phyloP scores from a whole-genome alignment of 2,113 vertebrate genomes.

The Toxotes chatareus region DNA sequence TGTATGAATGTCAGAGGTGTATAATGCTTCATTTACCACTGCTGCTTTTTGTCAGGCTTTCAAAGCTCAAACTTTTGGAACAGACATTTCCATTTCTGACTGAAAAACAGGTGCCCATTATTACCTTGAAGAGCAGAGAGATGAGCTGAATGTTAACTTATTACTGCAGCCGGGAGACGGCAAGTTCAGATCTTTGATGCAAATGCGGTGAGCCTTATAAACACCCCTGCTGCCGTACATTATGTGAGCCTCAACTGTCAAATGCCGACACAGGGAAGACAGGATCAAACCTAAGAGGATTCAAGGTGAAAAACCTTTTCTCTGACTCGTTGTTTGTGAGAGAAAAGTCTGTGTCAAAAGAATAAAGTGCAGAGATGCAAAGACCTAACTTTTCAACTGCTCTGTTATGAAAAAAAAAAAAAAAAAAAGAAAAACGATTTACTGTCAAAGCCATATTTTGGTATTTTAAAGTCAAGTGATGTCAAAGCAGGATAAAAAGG shows the following conservation, averaged over 20 bases:
- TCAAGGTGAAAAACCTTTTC: constrained; percentile 57
- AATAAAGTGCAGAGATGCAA: constrained; percentile 30
- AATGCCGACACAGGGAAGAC: constrained; percentile 14
- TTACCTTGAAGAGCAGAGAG: constrained; percentile 31
- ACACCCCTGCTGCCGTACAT: constrained; percentile 9
- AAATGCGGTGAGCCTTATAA: constrained; percentile 37
- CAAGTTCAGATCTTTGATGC: constrained; percentile 51
- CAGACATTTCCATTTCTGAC: constrained; percentile 47
- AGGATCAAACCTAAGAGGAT: constrained; percentile 57
- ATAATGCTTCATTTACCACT: constrained; percentile 22
- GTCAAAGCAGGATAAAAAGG: constrained; percentile 19
- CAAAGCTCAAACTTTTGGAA: constrained; percentile 40
- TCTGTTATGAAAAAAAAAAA: not conserved
- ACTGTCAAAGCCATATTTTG: constrained; percentile 34
- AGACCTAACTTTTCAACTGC: constrained; percentile 35
- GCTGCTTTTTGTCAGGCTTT: constrained; percentile 41
- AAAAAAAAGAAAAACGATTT: constrained; percentile 14
- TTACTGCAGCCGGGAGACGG: constrained; percentile 41
- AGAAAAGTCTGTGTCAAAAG: constrained; percentile 36
- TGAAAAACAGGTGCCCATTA: constrained; percentile 50
- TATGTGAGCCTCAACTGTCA: constrained; percentile 50
- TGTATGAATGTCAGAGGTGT: constrained; percentile 28
- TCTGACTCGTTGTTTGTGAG: constrained; percentile 24
- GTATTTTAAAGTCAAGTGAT: constrained; percentile 24
- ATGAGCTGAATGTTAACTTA: constrained; percentile 57